These are phyloP conservation scores for Halichoerus grypus DNA, from an alignment of 2,113 vertebrate genomes.

Conservation along the genomic window DNA sequence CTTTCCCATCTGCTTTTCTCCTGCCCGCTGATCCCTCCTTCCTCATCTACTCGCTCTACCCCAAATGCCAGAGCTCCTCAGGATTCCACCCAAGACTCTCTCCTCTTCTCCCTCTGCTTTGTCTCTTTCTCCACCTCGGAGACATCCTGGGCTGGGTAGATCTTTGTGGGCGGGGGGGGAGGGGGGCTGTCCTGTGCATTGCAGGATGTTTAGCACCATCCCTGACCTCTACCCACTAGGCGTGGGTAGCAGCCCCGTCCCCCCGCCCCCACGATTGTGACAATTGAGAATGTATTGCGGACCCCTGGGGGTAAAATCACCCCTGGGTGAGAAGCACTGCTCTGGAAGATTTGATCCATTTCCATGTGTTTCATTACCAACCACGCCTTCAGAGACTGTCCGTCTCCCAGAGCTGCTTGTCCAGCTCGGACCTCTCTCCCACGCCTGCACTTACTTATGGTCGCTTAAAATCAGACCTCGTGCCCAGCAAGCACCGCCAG, in stretches of 20 bases:
- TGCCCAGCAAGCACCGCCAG: not conserved
- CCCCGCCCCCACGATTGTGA: not conserved
- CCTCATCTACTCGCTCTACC: not conserved
- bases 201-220: not conserved
- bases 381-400: not conserved
- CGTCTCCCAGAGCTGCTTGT: not conserved
- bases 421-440: not conserved
- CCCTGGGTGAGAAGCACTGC: not conserved
- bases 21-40: not conserved
- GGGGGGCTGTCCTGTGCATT: not conserved
- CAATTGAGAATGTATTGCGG: not conserved
- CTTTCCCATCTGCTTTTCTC: not conserved
- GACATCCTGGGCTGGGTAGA: not conserved
- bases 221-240: not conserved
- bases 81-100: not conserved
- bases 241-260: not conserved
- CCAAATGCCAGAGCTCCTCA: not conserved
- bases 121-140: not conserved
- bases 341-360: not conserved
- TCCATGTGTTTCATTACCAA: not conserved
- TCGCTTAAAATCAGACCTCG: not conserved
- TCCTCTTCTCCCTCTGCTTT: not conserved
- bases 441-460: not conserved
- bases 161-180: not conserved
- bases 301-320: rapidly evolving